Conservation (phyloP, 2,113 vertebrate genomes). For the Trichomycterus rosablanca region DNA sequence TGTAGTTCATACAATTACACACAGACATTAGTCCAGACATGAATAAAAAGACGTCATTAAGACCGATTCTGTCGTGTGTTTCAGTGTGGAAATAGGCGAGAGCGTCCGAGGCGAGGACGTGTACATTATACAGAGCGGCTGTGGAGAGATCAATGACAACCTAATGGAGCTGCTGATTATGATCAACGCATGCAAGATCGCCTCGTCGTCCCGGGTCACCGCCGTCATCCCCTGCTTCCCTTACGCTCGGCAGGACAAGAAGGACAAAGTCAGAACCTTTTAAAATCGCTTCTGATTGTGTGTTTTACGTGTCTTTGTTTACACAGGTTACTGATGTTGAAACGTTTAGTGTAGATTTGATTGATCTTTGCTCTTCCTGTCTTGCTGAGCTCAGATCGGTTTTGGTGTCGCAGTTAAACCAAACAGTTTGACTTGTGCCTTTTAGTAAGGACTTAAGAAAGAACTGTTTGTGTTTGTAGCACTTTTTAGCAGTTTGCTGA, state of each 20-base stretch:
- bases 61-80: no score
- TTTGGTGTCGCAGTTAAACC: no score
- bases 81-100: conserved; percentile 76
- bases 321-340: no score
- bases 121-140: conserved; percentile 76
- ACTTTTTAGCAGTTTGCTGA: no score
- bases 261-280: conserved; percentile 67
- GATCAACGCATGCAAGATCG: conserved; percentile 79
- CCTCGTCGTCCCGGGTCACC: conserved; percentile 70
- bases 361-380: not conserved
- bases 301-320: no score
- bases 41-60: no score
- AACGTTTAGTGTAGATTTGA: not conserved
- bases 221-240: conserved; percentile 78
- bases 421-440: no score
- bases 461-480: no score
- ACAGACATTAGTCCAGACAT: no score
- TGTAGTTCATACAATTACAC: no score
- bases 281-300: not conserved
- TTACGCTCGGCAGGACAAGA: conserved; percentile 75
- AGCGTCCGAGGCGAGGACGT: conserved; percentile 75
- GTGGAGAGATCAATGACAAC: conserved; percentile 76
- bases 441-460: no score
- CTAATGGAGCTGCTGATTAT: conserved; percentile 77
- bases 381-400: not conserved